Conservation (phyloP, 2,888 invertebrate genomes). For the Netelia inedita region DNA sequence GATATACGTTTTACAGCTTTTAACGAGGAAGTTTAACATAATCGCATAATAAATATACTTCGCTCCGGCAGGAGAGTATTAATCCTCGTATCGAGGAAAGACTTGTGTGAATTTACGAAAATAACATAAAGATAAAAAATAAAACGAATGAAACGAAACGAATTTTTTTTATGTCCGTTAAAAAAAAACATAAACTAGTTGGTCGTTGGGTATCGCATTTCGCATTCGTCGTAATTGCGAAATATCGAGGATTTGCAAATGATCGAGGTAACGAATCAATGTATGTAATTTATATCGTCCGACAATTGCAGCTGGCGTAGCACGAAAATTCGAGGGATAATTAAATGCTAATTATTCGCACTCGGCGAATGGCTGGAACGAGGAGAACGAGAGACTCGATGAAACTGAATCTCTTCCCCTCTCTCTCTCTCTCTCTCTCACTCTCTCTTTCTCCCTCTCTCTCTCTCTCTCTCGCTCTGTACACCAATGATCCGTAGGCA, state of each 20-base stretch:
- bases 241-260: slow-evolving; percentile 12
- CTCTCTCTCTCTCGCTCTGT: not conserved
- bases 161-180: not conserved
- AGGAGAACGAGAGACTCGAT: slow-evolving; percentile 15
- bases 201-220: not conserved
- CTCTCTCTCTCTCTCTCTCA: not conserved
- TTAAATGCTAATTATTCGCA: slow-evolving; percentile 57
- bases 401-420: not conserved
- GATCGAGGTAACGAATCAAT: slow-evolving; percentile 11
- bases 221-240: not conserved
- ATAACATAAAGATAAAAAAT: too few relatives aligned
- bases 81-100: not conserved
- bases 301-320: not conserved
- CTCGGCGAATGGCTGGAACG: slow-evolving; percentile 6
- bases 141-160: not conserved
- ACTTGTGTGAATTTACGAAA: too few relatives aligned
- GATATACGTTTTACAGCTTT: not conserved
- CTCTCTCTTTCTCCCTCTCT: not conserved
- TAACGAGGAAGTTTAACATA: not conserved
- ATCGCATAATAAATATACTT: not conserved
- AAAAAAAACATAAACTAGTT: not conserved
- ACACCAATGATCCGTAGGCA: not conserved
- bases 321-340: slow-evolving; percentile 26
- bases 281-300: slow-evolving; percentile 1
- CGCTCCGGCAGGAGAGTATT: not conserved